A percentile compares a stretch with the other conserved stretches of the same genome.
Conservation (phyloP, 2,888 invertebrate species). For the Crocallis elinguaria region DNA sequence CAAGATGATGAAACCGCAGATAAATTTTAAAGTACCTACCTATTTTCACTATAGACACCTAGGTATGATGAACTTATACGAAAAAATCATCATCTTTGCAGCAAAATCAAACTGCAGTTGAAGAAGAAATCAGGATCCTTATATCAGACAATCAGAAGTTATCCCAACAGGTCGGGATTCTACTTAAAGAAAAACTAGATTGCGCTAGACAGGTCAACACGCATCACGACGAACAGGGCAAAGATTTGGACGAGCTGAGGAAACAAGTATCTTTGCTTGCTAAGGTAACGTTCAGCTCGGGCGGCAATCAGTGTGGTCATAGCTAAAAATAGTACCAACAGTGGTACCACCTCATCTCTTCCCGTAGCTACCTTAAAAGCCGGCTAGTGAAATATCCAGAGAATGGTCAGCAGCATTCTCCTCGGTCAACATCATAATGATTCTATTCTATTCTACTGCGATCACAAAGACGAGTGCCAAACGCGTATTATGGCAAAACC, state of each 20-base stretch:
- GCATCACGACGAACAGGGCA: conserved; percentile 52
- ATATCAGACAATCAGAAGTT: conserved; percentile 75
- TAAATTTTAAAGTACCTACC: not conserved
- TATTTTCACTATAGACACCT: not conserved
- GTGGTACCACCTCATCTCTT: too few relatives aligned
- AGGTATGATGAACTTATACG: not conserved
- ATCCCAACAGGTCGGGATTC: conserved; percentile 70
- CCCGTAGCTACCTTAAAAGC: too few relatives aligned
- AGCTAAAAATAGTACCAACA: too few relatives aligned
- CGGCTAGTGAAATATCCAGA: too few relatives aligned
- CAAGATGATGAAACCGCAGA: too few relatives aligned
- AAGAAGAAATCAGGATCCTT: conserved; percentile 70
- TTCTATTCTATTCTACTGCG: too few relatives aligned
- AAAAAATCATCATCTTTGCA: conserved; percentile 39
- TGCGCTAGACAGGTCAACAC: conserved; percentile 47
- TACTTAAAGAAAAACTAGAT: conserved; percentile 70
- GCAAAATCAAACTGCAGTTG: conserved; percentile 74
- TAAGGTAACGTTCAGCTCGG: conserved; percentile 60
- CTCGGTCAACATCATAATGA: too few relatives aligned
- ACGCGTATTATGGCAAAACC: too few relatives aligned
- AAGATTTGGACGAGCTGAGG: conserved; percentile 65
- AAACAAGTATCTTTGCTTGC: conserved; percentile 66
- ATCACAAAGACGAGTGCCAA: too few relatives aligned
- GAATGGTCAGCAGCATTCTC: too few relatives aligned
- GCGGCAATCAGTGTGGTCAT: too few relatives aligned